Base-by-base conservation (phyloP, 2,888 invertebrate genomes). In the Coleophora deauratella region DNA sequence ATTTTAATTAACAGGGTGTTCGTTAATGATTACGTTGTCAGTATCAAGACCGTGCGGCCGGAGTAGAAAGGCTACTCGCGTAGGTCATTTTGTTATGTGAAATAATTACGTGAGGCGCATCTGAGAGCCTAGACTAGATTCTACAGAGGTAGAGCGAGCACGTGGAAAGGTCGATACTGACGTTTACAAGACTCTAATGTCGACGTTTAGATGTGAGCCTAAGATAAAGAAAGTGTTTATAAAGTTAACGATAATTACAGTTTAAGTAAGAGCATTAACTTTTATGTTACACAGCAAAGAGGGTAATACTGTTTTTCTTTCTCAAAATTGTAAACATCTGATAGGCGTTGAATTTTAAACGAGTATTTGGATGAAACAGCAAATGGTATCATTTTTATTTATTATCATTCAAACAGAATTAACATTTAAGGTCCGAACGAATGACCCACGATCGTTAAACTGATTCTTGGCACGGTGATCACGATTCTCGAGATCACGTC, bases 401-500 rank as follows among this genome's bases (percentile, higher is more conserved):
- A 21, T 3, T 21, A 21, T n/a, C 21, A 21, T 21, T 21, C 21
- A 21, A 21, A 21, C 3, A 21, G 6, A 6, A 21, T 21, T 4
- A 21, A 21, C 6, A 21, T 21, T 21, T 4, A 6, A 21, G 21
- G 21, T 21, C 21, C 6, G 21, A 6, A 21, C 21, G 21, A 4
- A 3, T 21, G 21, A 6, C 21, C 21, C 21, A 21, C 21, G 21
- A 21, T 21, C 21, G 3, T 21, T 21, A 21, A 3, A 21, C 3
- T 4, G 3, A 21, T 21, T 21, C 21, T 21, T 21, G 6, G 21
- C 21, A 21, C 3, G 8, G 37, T 38, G 68, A 59, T 66, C 78
- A 74, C 72, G 78, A 73, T 66, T 63, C 63, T 59, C 58, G 65
- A n/a, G n/a, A 64, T 71, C 68, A 65, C 60, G 72, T 71, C 73